These are phyloP conservation scores for Brevipalpus yothersi DNA, from an alignment of 1,140 invertebrate species.

Conservation along the genomic window DNA sequence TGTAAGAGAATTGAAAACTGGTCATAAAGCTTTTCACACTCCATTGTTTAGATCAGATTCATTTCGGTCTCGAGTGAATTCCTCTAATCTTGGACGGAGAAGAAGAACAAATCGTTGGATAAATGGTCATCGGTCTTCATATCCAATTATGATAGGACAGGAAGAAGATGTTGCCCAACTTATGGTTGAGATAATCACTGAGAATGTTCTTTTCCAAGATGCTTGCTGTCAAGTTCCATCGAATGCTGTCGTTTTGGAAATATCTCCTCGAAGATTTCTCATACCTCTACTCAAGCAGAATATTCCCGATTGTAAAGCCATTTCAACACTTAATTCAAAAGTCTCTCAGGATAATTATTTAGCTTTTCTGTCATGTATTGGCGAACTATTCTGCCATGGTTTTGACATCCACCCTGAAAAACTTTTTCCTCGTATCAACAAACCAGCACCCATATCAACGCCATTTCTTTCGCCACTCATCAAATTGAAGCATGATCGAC, in stretches of 20 bases:
- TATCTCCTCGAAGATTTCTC: conserved; percentile 56
- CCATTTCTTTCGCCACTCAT: not conserved
- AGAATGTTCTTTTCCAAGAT: conserved; percentile 38
- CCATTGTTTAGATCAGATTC: not conserved
- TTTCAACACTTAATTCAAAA: not conserved
- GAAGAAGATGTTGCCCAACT: not conserved
- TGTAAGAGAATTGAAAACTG: not conserved
- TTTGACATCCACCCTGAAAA: not conserved
- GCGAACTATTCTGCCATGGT: not conserved
- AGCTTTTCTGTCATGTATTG: not conserved
- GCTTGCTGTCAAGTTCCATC: conserved; percentile 53
- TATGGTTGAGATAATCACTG: not conserved
- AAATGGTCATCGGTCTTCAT: no score
- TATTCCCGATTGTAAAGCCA: conserved; percentile 18
- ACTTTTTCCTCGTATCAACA: not conserved
- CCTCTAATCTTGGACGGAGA: no score
- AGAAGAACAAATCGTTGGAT: no score
- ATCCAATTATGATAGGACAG: no score
- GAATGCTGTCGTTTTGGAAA: conserved; percentile 30
- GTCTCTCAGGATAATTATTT: not conserved
- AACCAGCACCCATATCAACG: not conserved
- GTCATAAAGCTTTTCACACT: not conserved
- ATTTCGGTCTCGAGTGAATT: no score
- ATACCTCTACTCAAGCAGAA: conserved; percentile 60
- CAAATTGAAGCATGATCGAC: not conserved